Base-by-base conservation (phyloP, 2,888 invertebrate species). In the Axea sp. region DNA sequence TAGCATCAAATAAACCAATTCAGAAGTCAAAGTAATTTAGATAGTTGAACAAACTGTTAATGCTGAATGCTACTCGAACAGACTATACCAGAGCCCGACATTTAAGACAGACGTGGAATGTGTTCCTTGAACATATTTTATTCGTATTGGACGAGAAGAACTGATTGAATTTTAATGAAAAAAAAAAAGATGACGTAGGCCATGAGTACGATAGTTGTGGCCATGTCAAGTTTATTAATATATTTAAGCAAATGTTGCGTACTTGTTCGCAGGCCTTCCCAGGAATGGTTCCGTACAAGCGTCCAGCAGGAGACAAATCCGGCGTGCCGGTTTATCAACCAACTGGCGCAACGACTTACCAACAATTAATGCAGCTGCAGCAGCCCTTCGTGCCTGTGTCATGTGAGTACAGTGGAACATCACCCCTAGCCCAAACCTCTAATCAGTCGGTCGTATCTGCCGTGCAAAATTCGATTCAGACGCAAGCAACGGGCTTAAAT, bases 341-440 rank as follows among this genome's bases (percentile, higher is more conserved):
- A 88, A 89, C 88, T 82, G 92, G 93, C 87, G 94, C 94, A 88
- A 94, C 94, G 86, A 95, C 95, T 87, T 95, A 96, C 91, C 96
- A 97, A 90, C 97, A 97, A 90, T 92, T 97, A 90, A 94, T 97
- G 93, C 96, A 96, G 91, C 92, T 95, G 87, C 92, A 94, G 90
- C 96, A 96, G 93, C 96, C 96, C 89, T 96, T 96, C 92, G 96
- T 96, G 93, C 96, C 96, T 93, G 96, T 96, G 91, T 96, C 97
- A 95, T 97, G 96, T 97, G 96, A 97, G 96, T 96, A 95, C 94
- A 92, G 92, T 91, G 91, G 91, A 90, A 91, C 92, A 89, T 91
- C 92, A 89, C 90, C 91, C 84, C 84, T 87, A 83, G 86, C 86
- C 85, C 88, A 88, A 86, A 88, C 88, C 86, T 88, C 88, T 88